A percentile compares a stretch with the other conserved stretches of the same genome.
These are phyloP conservation scores for Amphipyra berbera DNA, from an alignment of 2,888 invertebrate genomes.

Conservation along the genomic window DNA sequence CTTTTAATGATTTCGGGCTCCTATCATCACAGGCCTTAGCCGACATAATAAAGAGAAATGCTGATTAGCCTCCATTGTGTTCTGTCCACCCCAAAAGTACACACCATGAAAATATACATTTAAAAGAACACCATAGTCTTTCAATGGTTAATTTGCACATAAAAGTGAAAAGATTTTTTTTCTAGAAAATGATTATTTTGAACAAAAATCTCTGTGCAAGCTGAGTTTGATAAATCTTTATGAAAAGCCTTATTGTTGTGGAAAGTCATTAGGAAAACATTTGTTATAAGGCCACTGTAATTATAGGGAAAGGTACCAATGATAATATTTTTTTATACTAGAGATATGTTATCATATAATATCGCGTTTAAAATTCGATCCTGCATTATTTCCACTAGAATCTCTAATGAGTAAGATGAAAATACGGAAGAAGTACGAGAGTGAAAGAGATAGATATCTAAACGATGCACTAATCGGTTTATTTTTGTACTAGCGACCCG, in stretches of 20 bases:
- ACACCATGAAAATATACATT: slow-evolving; percentile 44
- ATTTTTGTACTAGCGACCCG: too few species aligned
- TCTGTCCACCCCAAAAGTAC: slow-evolving; percentile 28
- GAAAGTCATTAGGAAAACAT: neutral
- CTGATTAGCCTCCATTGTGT: slow-evolving; percentile 54
- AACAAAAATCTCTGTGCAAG: slow-evolving; percentile 25
- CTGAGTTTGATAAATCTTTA: slow-evolving; percentile 28
- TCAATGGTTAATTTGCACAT: slow-evolving; percentile 59
- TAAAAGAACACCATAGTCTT: slow-evolving; percentile 35
- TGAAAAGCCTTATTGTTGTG: slow-evolving; percentile 8
- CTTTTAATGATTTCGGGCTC: slow-evolving; percentile 48
- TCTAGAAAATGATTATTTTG: slow-evolving; percentile 41
- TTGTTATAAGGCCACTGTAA: neutral
- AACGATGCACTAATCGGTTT: too few species aligned
- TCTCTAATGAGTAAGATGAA: too few species aligned
- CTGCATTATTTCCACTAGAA: too few species aligned
- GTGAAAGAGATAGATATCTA: too few species aligned
- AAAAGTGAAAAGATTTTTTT: slow-evolving; percentile 49
- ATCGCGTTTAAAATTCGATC: too few species aligned
- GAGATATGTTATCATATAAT: too few species aligned
- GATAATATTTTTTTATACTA: too few species aligned
- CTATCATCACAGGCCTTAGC: slow-evolving; percentile 21
- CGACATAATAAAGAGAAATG: slow-evolving; percentile 43
- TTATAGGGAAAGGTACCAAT: too few species aligned
- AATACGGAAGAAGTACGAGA: too few species aligned